Base-by-base conservation (phyloP, 1,140 invertebrate species). In the Caerostris extrusa region DNA sequence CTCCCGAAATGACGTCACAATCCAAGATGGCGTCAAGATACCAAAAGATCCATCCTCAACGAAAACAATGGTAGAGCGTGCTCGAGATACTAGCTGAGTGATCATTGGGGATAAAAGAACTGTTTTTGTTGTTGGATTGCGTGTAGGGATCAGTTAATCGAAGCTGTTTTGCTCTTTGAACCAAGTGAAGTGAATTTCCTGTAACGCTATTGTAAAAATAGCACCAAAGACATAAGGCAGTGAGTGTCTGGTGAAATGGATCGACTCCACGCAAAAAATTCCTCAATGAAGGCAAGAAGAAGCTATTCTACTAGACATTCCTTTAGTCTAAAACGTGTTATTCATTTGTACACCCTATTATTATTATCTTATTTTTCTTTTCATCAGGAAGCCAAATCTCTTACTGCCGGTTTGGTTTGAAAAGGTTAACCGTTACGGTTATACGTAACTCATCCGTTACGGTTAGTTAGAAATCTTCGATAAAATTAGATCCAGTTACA, bases 41-140 rank as follows among this genome's bases (percentile, higher is more conserved):
- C 14, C 61, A 86, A 89, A 93, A 56, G 67, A 57, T 77, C 64
- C 67, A 69, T 90, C 58, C 55, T 7, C n/a, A 14, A 64, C 10
- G 61, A 85, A 64, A 64, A 89, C 85, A 89, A 93, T 93, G 69
- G 86, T 60, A 55, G 85, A 93, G 86, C 92, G 69, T 88, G 92
- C 85, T 60, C 86, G 56, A 81, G 86, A 93, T 89, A 56, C 64
- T 71, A 93, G 82, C n/a, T 87, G 57, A 60, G 64, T 71, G 92
- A 88, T 93, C 92, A 93, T 93, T 64, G 91, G 91, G 91, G 83
- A 93, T 93, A 93, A 88, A 81, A 71, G 83, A 77, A 58, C 82
- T 69, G 85, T 71, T 93, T 89, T 82, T 93, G 85, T 88, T 88
- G 85, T 89, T 93, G 14, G 85, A 64, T 93, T 93, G 92, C 92